phyloP scores from a whole-genome alignment of 2,113 vertebrate genomes.

The Podocnemis expansa region DNA sequence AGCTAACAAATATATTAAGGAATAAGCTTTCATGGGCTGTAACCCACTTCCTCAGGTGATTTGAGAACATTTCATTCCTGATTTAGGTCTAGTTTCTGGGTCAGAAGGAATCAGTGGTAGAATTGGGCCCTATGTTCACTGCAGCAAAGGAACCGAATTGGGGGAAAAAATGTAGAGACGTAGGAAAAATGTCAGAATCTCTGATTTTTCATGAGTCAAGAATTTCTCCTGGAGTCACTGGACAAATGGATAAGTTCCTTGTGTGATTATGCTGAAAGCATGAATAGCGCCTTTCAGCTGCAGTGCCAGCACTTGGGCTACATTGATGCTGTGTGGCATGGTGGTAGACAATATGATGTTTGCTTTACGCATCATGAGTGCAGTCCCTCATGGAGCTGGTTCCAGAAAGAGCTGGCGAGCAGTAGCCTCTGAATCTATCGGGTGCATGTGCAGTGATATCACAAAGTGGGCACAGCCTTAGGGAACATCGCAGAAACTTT shows the following conservation, averaged over 20 bases:
- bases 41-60: too few species aligned
- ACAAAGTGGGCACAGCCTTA: background rate
- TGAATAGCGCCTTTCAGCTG: accelerated
- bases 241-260: background rate
- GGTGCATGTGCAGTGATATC: background rate
- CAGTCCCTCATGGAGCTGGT: background rate
- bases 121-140: background rate
- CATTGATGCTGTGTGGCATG: background rate
- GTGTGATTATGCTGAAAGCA: background rate
- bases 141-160: background rate
- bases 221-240: background rate
- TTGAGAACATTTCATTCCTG: background rate
- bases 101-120: background rate
- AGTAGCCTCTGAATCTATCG: background rate
- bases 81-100: background rate
- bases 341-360: background rate
- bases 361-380: background rate
- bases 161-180: background rate
- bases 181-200: background rate
- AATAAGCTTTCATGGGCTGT: too few species aligned
- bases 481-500: background rate
- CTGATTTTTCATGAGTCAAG: background rate
- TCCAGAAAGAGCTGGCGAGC: background rate
- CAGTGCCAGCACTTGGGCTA: background rate
- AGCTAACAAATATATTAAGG: too few species aligned